Base-by-base conservation (phyloP, 2,888 invertebrate species). In the Tetheella fluctuosa region DNA sequence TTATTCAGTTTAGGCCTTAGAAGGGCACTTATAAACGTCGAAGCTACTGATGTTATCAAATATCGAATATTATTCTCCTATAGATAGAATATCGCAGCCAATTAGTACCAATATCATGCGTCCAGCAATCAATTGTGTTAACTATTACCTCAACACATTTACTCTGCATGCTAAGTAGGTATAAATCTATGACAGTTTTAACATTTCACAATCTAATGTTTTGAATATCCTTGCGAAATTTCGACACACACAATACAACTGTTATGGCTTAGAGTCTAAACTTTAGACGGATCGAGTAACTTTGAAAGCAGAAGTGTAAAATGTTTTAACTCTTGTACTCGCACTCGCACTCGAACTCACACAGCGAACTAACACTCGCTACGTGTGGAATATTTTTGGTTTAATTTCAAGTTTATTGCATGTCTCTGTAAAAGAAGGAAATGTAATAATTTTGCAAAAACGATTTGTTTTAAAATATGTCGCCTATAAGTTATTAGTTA, bases 81-180 rank as follows among this genome's bases (percentile, higher is more conserved):
- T 13, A 34, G 23, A 61, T 54, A 63, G 60, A 62, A 61, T 62
- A 65, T 65, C 60, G 66, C 58, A 62, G 28, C 58, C 61, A 74
- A 79, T 81, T 77, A 79, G 67, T 71, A 71, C 63, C 57, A 66
- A 39, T 58, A 68, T 73, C 74, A 74, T 73, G 71, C 68, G 63
- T 64, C 17, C 34, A 48, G 42, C 60, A 60, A 59, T 48, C 60
- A 37, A 71, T 70, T 70, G 79, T 72, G 79, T 67, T 77, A 81
- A 81, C 67, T 77, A 74, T 86, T 87, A 80, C 85, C 71, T 71
- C 74, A 80, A 66, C 59, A 62, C 68, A 64, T 72, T 77, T 79
- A 78, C 84, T 79, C 68, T 78, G 89, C 78, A 86, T 87, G 84
- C 80, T 85, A 85, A 88, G 79, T 83, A 77, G 73, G 68, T 63